Conservation (phyloP, 2,797 vertebrate genomes). For the Morelia viridis region DNA sequence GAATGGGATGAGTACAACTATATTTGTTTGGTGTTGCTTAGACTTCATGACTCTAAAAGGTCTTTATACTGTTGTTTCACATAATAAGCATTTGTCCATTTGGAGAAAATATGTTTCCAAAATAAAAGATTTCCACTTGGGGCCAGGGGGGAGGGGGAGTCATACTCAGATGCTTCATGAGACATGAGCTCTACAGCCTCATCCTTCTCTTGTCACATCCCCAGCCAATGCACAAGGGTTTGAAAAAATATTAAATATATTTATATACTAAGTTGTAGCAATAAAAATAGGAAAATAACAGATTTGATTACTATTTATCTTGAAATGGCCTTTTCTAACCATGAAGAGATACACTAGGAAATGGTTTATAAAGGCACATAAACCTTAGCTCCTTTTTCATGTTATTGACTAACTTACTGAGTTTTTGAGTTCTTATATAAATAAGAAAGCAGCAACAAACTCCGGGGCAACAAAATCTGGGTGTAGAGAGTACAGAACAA, state of each 20-base stretch:
- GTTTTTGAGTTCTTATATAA: background rate
- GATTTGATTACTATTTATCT: background rate
- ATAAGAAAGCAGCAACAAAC: background rate
- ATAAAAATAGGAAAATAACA: background rate
- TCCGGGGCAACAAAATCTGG: background rate
- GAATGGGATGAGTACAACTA: background rate
- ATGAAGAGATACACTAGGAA: background rate
- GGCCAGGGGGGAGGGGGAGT: background rate
- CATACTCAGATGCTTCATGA: background rate
- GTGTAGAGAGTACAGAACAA: constrained; percentile 10
- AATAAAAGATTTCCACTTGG: background rate
- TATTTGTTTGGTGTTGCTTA: background rate
- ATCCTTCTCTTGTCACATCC: background rate
- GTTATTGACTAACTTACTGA: background rate
- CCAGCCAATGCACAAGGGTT: background rate
- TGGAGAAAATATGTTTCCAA: background rate
- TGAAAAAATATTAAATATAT: background rate
- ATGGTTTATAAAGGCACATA: background rate
- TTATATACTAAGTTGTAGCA: background rate
- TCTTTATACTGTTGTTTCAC: background rate
- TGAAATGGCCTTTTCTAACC: background rate
- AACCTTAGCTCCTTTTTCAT: background rate
- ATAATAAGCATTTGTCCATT: background rate
- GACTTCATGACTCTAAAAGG: background rate
- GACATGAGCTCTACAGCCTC: background rate